Conservation (phyloP, 2,888 invertebrate genomes). For the Dasysyrphus tricinctus region DNA sequence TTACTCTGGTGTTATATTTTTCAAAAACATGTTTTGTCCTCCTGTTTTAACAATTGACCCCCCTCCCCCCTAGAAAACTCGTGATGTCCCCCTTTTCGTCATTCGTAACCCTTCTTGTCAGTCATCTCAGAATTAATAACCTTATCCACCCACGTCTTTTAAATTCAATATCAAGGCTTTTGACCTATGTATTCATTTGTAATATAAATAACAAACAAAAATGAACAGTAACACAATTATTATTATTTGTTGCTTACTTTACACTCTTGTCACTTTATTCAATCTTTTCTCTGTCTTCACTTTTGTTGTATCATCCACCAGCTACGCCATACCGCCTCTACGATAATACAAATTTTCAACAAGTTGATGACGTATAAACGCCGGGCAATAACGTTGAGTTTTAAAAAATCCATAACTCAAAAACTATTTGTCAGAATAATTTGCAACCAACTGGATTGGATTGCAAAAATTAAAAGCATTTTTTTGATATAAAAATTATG, state of each 20-base stretch:
- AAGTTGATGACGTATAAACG: constrained; percentile 3
- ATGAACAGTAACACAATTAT: not conserved
- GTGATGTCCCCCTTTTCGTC: too few relatives aligned
- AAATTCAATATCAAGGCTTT: constrained; percentile 6
- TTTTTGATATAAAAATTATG: not conserved
- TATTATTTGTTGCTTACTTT: not conserved
- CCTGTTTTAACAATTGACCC: too few relatives aligned
- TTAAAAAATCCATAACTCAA: constrained; percentile 17
- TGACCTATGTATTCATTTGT: constrained; percentile 3
- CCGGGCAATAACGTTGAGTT: constrained; percentile 8
- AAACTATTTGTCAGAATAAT: not conserved
- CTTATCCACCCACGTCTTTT: not conserved
- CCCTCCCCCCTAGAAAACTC: too few relatives aligned
- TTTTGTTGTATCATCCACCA: not conserved
- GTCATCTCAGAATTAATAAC: too few relatives aligned
- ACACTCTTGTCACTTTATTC: not conserved
- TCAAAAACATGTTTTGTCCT: too few relatives aligned
- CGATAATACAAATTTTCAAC: not conserved
- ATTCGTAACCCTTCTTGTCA: too few relatives aligned
- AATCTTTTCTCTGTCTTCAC: constrained; percentile 1
- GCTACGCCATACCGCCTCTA: not conserved
- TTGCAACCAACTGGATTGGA: not conserved
- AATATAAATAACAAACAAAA: not conserved
- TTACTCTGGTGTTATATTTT: too few relatives aligned
- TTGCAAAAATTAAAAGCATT: not conserved